Conservation (phyloP, 2,888 invertebrate genomes). For the Gerris lacustris region DNA sequence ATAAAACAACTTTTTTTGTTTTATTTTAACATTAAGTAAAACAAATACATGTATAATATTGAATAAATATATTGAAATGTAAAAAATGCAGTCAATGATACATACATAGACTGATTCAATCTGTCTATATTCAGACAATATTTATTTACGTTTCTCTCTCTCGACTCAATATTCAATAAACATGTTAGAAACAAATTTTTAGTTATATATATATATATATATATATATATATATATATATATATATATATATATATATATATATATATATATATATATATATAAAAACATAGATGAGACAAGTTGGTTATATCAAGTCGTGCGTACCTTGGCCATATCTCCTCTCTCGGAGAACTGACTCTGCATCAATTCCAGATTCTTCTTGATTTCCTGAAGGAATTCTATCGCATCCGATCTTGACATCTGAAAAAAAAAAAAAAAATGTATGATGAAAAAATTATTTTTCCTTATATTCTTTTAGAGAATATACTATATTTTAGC, state of each 20-base stretch:
- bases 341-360: constrained; percentile 42
- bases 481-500: too few species aligned
- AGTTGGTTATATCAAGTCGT: background rate
- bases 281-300: background rate
- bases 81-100: too few species aligned
- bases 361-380: constrained; percentile 59
- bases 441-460: too few species aligned
- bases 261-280: constrained; percentile 1
- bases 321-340: background rate
- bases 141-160: too few species aligned
- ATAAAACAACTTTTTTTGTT: too few species aligned
- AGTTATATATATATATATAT: background rate
- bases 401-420: constrained; percentile 59
- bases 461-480: too few species aligned
- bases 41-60: too few species aligned
- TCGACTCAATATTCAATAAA: too few species aligned
- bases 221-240: background rate
- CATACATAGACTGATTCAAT: too few species aligned
- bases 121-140: too few species aligned
- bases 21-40: too few species aligned
- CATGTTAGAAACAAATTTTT: background rate
- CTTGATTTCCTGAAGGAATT: constrained; percentile 63
- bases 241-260: constrained; percentile 1
- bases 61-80: too few species aligned
- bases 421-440: constrained; percentile 43